Evolutionary conservation across 1,140 invertebrate genomes (phyloP).

Genomic region (Oedothorax gibbosus): DNA sequence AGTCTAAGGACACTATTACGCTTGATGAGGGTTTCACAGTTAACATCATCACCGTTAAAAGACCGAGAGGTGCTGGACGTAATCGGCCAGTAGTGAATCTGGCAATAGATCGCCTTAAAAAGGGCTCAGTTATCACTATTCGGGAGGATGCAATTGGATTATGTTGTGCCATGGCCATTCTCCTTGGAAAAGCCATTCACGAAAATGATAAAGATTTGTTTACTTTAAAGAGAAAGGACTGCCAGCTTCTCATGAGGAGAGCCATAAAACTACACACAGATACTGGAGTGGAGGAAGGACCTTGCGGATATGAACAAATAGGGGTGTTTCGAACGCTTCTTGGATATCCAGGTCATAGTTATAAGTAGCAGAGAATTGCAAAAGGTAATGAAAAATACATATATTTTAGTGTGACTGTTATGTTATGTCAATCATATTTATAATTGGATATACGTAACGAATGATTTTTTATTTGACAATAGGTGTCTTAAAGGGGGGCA

Average conservation of each 20-base stretch:
- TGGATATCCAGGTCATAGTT: neutral
- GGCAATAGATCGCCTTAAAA: neutral
- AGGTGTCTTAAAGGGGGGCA: too few species aligned
- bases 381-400: neutral
- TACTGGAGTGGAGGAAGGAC: neutral
- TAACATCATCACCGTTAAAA: neutral
- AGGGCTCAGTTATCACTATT: neutral
- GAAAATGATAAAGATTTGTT: neutral
- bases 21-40: neutral
- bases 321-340: neutral
- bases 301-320: neutral
- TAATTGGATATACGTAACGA: too few species aligned
- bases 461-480: too few species aligned
- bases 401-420: too few species aligned
- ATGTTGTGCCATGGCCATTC: slow-evolving; percentile 4
- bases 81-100: neutral
- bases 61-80: neutral
- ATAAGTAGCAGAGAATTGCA: neutral
- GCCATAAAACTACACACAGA: neutral
- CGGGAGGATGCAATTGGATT: neutral
- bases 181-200: neutral
- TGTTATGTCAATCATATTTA: too few species aligned
- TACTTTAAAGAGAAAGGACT: neutral
- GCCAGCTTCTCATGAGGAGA: neutral
- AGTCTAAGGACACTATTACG: neutral